Conservation (phyloP, 2,797 vertebrate species). For the Coluber constrictor region DNA sequence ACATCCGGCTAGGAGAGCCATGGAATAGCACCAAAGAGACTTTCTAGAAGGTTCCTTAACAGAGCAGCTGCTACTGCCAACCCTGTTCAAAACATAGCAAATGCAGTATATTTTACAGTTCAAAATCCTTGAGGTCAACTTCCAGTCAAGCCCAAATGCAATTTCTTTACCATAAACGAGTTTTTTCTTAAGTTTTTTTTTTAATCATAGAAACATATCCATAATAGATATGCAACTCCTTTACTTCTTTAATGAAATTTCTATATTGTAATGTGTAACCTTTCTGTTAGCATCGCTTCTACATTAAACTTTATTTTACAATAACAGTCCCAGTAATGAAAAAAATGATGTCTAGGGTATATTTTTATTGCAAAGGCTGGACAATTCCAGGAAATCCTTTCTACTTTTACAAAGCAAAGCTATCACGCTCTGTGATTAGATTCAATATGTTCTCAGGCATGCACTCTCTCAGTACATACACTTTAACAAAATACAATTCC, state of each 20-base stretch:
- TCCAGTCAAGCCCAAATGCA: neutral
- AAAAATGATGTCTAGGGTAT: neutral
- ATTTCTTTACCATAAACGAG: neutral
- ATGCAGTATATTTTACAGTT: neutral
- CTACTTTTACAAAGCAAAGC: neutral
- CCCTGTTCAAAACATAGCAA: neutral
- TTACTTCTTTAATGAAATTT: neutral
- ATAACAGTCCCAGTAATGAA: neutral
- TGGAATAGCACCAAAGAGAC: too few species aligned
- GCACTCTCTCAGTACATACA: constrained; percentile 2
- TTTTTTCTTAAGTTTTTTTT: neutral
- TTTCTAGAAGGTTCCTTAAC: neutral
- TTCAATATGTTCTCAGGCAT: neutral
- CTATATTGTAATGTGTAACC: neutral
- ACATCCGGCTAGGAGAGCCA: neutral
- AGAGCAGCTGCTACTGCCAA: neutral
- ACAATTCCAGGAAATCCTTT: constrained; percentile 18
- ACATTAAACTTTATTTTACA: neutral
- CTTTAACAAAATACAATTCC: neutral
- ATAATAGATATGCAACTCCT: neutral
- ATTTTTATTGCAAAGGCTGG: neutral
- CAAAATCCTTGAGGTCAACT: neutral
- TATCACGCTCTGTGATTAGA: neutral
- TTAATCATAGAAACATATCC: neutral
- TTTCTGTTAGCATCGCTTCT: neutral